phyloP scores from a whole-genome alignment of 1,140 invertebrate species.

The Drosophila pallidifrons region DNA sequence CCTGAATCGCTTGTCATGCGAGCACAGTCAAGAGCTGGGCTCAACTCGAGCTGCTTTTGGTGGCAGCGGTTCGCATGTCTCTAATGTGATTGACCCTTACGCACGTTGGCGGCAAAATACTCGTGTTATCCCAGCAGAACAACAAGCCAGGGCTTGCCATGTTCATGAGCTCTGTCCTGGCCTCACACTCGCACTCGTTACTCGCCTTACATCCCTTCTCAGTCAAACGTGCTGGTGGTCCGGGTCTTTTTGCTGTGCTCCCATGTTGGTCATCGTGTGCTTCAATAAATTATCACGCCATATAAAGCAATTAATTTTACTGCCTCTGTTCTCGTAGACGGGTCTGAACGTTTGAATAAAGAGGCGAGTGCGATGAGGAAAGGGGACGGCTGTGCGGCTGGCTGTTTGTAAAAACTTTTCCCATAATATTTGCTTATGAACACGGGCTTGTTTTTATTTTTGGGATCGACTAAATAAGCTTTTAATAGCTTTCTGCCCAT shows the following conservation, averaged over 20 bases:
- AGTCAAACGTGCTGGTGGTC: not conserved
- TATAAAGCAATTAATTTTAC: slow-evolving; percentile 83
- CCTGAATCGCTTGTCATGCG: slow-evolving; percentile 1
- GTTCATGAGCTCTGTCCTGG: slow-evolving; percentile 19
- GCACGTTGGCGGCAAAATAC: slow-evolving; percentile 79
- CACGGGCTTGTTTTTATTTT: slow-evolving; percentile 50
- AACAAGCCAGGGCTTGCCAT: slow-evolving; percentile 23
- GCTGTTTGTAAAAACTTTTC: slow-evolving; percentile 67
- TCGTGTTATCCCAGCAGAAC: slow-evolving; percentile 68
- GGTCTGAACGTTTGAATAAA: not conserved
- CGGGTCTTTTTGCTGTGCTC: slow-evolving; percentile 54
- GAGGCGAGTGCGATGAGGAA: not conserved
- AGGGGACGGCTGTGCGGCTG: slow-evolving; percentile 1
- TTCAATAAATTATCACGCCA: slow-evolving; percentile 84
- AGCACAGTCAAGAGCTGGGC: slow-evolving; percentile 3
- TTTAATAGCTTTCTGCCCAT: slow-evolving; percentile 74
- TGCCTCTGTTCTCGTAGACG: slow-evolving; percentile 45
- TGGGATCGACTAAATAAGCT: slow-evolving; percentile 69
- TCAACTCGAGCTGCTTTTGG: slow-evolving; percentile 1
- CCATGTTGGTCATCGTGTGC: slow-evolving; percentile 80
- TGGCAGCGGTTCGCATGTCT: slow-evolving; percentile 66
- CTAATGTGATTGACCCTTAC: slow-evolving; percentile 83
- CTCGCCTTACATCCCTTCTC: not conserved
- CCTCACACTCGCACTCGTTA: not conserved
- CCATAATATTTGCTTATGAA: slow-evolving; percentile 60